Conservation (phyloP, 2,888 invertebrate species). For the Cryptus viduatorius region DNA sequence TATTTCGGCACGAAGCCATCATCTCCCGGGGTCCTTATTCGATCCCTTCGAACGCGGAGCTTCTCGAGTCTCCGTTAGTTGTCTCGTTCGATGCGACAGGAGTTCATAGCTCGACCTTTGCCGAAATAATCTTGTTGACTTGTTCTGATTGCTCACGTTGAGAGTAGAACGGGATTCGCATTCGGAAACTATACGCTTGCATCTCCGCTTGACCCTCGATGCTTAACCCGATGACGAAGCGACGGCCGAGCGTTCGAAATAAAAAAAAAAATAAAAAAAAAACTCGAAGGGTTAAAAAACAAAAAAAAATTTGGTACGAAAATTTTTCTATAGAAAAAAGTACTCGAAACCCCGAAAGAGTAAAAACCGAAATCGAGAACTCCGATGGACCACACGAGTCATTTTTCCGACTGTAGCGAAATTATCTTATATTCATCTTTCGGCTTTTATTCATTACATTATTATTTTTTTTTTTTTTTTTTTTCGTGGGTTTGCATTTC, state of each 20-base stretch:
- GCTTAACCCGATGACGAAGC: slow-evolving; percentile 41
- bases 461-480: slow-evolving; percentile 17
- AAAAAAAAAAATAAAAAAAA: slow-evolving; percentile 5
- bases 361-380: slow-evolving; percentile 59
- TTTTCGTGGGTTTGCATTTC: slow-evolving; percentile 49
- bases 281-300: slow-evolving; percentile 26
- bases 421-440: slow-evolving; percentile 44
- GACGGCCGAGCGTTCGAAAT: not conserved
- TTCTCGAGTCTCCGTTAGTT: slow-evolving; percentile 55
- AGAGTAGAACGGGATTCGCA: slow-evolving; percentile 13
- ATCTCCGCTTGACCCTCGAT: slow-evolving; percentile 48
- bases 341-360: slow-evolving; percentile 61
- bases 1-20: slow-evolving; percentile 43
- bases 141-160: slow-evolving; percentile 58
- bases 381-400: slow-evolving; percentile 70
- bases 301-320: slow-evolving; percentile 3
- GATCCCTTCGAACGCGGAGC: not conserved
- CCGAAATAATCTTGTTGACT: slow-evolving; percentile 76
- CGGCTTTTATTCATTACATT: slow-evolving; percentile 19
- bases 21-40: slow-evolving; percentile 13
- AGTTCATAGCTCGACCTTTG: slow-evolving; percentile 75
- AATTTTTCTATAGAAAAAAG: slow-evolving; percentile 7
- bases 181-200: slow-evolving; percentile 24
- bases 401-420: slow-evolving; percentile 68
- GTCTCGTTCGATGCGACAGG: slow-evolving; percentile 72